Conservation (phyloP, 2,888 invertebrate genomes). For the Spatulosminthurus flaviceps region DNA sequence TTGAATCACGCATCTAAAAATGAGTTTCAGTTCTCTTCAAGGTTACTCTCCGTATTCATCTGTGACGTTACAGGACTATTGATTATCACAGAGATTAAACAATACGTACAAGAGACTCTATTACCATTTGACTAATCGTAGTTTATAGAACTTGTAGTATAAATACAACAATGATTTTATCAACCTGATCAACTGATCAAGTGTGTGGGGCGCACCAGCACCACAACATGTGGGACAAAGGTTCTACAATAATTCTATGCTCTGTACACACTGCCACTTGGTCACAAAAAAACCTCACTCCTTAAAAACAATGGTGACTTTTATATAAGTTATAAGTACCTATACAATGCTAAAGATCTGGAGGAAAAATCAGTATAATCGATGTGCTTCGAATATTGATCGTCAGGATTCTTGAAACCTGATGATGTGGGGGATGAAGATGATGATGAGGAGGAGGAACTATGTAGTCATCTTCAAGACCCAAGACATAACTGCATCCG, state of each 20-base stretch:
- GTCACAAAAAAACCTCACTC: too few species aligned
- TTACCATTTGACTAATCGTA: background rate
- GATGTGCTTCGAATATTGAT: constrained; percentile 9
- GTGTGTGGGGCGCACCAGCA: too few species aligned
- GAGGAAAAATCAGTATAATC: background rate
- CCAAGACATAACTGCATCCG: too few species aligned
- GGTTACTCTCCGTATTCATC: constrained; percentile 4
- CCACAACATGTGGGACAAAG: too few species aligned
- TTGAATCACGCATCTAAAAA: background rate
- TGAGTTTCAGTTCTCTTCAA: background rate
- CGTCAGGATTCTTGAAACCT: background rate
- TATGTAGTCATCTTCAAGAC: background rate
- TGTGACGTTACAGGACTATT: constrained; percentile 1
- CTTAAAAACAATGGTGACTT: too few species aligned
- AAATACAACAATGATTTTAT: too few species aligned
- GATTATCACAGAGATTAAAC: background rate
- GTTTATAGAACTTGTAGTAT: too few species aligned
- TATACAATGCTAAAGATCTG: background rate
- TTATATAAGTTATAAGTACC: too few species aligned
- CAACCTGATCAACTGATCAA: too few species aligned
- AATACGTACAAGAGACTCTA: background rate
- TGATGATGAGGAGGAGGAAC: background rate
- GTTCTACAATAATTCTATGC: too few species aligned
- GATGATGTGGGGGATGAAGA: background rate
- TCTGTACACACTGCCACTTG: too few species aligned